A percentile compares a stretch with the other conserved stretches of the same genome.
These are phyloP conservation scores for Poecile montanus DNA, from an alignment of 2,797 vertebrate genomes.

Conservation along the genomic window DNA sequence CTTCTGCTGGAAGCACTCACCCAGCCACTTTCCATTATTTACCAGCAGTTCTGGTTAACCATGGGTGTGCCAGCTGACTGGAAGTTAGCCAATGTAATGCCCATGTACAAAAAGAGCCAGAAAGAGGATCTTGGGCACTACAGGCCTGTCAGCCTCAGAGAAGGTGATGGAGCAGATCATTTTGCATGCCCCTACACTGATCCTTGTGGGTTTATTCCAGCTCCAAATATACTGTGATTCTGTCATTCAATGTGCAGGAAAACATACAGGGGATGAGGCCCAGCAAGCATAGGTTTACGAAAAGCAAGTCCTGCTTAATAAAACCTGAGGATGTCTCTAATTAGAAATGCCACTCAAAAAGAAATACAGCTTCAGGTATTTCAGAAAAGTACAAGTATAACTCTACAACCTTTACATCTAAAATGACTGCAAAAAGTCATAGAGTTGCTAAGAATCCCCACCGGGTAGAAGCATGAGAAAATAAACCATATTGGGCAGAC, in stretches of 20 bases:
- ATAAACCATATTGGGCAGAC: background rate
- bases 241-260: background rate
- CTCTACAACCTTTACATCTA: background rate
- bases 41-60: background rate
- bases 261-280: background rate
- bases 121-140: background rate
- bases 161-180: background rate
- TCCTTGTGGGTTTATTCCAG: background rate
- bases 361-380: background rate
- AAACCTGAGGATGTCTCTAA: background rate
- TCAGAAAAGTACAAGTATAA: background rate
- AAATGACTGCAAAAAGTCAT: background rate
- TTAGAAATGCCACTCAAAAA: constrained; percentile 2
- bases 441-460: background rate
- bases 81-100: background rate
- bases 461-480: background rate
- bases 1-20: background rate
- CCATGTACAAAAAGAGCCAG: background rate
- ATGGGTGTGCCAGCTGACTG: background rate
- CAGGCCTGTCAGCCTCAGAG: background rate
- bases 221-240: background rate
- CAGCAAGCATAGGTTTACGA: background rate
- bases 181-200: background rate
- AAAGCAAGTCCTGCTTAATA: background rate
- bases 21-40: background rate